These are phyloP conservation scores for Drosophila melanosoma DNA, from an alignment of 2,888 invertebrate genomes.

Conservation along the genomic window DNA sequence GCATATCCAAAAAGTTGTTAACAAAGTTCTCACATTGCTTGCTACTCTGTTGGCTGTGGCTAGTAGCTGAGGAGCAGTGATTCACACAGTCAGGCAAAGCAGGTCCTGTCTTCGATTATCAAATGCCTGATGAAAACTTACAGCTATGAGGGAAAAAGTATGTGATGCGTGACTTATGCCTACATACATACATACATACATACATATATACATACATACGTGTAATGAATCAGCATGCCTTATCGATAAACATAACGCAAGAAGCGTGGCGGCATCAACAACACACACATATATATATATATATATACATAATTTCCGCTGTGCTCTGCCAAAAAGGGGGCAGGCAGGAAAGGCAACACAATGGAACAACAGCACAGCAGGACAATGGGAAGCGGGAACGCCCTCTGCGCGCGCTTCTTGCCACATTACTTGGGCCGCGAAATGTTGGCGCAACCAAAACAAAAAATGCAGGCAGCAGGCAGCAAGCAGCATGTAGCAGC, in stretches of 20 bases:
- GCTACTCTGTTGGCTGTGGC: constrained; percentile 14
- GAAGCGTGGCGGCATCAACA: constrained; percentile 53
- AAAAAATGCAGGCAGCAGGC: constrained; percentile 60
- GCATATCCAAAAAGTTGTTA: constrained; percentile 65
- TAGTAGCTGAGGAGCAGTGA: neutral
- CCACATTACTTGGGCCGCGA: constrained; percentile 38
- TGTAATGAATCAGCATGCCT: constrained; percentile 12
- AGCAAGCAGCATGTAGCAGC: no score
- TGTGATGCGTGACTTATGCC: constrained; percentile 5
- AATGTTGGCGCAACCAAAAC: constrained; percentile 57
- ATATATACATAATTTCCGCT: constrained; percentile 78
- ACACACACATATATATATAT: constrained; percentile 61
- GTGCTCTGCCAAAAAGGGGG: constrained; percentile 10
- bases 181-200: neutral
- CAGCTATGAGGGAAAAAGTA: constrained; percentile 22
- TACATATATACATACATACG: neutral
- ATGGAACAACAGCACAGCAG: constrained; percentile 9
- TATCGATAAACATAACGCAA: constrained; percentile 30
- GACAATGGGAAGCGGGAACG: constrained; percentile 30
- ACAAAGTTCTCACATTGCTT: constrained; percentile 56
- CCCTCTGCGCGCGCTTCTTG: constrained; percentile 43
- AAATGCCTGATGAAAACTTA: constrained; percentile 68
- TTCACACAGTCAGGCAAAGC: neutral
- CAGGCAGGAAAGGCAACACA: constrained; percentile 6
- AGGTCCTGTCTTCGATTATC: constrained; percentile 62